Conservation (phyloP, 37 sponge, comb jelly and placozoan genomes). For the Eunapius fragilis region DNA sequence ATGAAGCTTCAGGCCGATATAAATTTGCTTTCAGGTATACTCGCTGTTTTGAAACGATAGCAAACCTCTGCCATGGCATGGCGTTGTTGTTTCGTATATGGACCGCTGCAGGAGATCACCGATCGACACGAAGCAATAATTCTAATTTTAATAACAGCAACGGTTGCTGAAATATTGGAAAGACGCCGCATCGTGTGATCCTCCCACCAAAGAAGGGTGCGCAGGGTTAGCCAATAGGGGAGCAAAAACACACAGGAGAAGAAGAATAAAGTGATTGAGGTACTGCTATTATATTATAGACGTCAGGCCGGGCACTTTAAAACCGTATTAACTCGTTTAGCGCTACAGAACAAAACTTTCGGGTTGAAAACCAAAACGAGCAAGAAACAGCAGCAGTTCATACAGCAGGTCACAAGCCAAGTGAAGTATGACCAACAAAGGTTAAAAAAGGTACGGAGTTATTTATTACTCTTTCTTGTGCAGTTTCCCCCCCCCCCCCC, state of each 20-base stretch:
- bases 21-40: not conserved
- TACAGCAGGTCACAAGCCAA: slow-evolving; percentile 89
- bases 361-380: slow-evolving; percentile 99
- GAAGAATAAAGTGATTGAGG: slow-evolving; percentile 94
- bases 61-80: slow-evolving; percentile 92
- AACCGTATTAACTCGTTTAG: not conserved
- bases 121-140: not conserved
- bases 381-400: slow-evolving; percentile 93
- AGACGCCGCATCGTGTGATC: not conserved
- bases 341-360: slow-evolving; percentile 96
- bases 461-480: no score
- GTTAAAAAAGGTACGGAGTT: slow-evolving; percentile 35
- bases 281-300: slow-evolving; percentile 8
- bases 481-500: no score
- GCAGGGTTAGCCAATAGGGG: slow-evolving; percentile 31
- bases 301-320: not conserved
- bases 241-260: slow-evolving; percentile 93
- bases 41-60: not conserved
- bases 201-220: slow-evolving; percentile 90
- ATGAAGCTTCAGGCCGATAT: slow-evolving; percentile 51
- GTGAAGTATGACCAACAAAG: slow-evolving; percentile 79
- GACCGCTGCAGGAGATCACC: slow-evolving; percentile 8
- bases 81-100: slow-evolving; percentile 93
- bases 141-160: not conserved
- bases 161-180: not conserved